Percentiles rank a stretch among this genome's conserved stretches.
These are phyloP conservation scores for Anabacerthia variegaticeps DNA, from an alignment of 2,797 vertebrate species.

Conservation along the genomic window DNA sequence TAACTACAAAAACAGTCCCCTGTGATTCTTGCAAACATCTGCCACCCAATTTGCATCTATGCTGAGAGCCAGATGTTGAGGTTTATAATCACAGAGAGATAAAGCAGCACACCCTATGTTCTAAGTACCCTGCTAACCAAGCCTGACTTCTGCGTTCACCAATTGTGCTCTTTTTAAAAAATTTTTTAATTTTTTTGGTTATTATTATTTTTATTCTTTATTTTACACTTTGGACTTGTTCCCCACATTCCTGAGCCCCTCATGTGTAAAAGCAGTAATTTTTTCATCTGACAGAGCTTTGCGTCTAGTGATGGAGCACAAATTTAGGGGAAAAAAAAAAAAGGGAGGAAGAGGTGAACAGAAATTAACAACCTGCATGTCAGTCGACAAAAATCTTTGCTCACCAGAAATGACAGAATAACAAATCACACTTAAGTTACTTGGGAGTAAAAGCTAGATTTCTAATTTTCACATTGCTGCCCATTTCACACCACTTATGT, in stretches of 20 bases:
- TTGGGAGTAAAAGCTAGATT: not conserved
- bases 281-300: constrained; percentile 77
- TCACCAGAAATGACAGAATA: not conserved
- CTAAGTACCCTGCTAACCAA: constrained; percentile 59
- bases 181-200: too few relatives aligned
- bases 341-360: not conserved
- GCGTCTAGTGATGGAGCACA: not conserved
- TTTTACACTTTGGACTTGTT: constrained; percentile 80
- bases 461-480: not conserved
- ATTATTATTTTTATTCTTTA: constrained; percentile 40
- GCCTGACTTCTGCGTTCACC: constrained; percentile 67
- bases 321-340: not conserved
- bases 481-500: accelerated
- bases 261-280: constrained; percentile 45
- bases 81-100: constrained; percentile 68
- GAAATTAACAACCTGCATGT: not conserved
- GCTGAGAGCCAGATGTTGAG: constrained; percentile 79
- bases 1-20: constrained; percentile 8
- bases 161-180: not conserved
- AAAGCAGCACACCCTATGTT: constrained; percentile 57
- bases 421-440: not conserved
- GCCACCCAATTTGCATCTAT: constrained; percentile 46
- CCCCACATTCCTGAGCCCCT: constrained; percentile 49
- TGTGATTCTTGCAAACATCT: constrained; percentile 62
- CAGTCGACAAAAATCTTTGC: not conserved